Evolutionary conservation across 2,113 vertebrate genomes (phyloP).

Genomic region (Panthera uncia): DNA sequence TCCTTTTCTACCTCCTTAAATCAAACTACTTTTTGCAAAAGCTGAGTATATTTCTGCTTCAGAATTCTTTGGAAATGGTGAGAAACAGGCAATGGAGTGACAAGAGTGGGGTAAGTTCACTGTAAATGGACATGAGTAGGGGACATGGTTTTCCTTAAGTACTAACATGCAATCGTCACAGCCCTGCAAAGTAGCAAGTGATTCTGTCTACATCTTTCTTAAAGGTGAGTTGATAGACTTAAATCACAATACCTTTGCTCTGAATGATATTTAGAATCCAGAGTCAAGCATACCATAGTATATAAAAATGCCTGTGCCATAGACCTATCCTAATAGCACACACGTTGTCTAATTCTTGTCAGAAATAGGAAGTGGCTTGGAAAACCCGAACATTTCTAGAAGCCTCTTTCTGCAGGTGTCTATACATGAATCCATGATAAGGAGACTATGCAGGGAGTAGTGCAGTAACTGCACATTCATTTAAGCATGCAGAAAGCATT

Average conservation of each 20-base stretch:
- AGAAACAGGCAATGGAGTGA: conserved; percentile 18
- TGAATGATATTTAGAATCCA: conserved; percentile 26
- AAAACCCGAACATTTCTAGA: neutral
- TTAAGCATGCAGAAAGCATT: neutral
- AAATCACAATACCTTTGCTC: conserved; percentile 1
- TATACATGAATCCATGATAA: neutral
- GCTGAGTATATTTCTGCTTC: neutral
- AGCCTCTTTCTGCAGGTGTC: neutral
- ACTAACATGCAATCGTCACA: neutral
- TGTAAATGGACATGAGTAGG: neutral
- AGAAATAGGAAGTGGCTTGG: neutral
- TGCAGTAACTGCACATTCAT: neutral
- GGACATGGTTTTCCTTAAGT: neutral
- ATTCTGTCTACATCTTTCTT: neutral
- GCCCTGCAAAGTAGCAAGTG: neutral
- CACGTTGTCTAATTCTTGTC: conserved; percentile 5
- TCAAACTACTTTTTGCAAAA: conserved; percentile 20
- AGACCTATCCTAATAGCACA: neutral
- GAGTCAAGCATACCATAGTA: neutral
- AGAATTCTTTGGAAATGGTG: neutral
- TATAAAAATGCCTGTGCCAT: neutral
- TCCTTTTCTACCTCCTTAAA: neutral
- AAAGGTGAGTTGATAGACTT: neutral
- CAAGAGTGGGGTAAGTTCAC: neutral
- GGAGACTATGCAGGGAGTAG: neutral